Percentiles rank a stretch among this genome's conserved stretches.
Evolutionary conservation across 1,140 invertebrate genomes (phyloP).

Genomic region (Drosophila sturtevanti): DNA sequence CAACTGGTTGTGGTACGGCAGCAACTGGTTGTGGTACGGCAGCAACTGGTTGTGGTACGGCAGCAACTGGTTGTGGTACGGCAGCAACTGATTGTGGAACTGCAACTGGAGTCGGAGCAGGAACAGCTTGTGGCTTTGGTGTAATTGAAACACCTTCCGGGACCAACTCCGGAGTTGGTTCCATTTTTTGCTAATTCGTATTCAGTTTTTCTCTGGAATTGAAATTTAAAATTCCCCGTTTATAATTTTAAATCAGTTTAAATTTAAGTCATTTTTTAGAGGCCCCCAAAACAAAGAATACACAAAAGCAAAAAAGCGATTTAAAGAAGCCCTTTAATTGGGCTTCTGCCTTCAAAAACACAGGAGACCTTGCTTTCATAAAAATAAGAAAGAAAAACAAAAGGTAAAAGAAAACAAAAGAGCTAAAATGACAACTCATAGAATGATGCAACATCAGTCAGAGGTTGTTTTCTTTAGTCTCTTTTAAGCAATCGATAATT

Average conservation of each 20-base stretch:
- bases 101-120: too few relatives aligned
- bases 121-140: background rate
- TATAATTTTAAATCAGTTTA: background rate
- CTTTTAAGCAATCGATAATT: slow-evolving; percentile 40
- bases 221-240: background rate
- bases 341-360: slow-evolving; percentile 30
- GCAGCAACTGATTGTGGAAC: background rate
- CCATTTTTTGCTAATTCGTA: background rate
- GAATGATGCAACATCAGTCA: background rate
- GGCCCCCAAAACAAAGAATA: slow-evolving; percentile 6
- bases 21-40: background rate
- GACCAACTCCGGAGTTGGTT: background rate
- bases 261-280: background rate
- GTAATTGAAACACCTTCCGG: background rate
- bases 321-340: slow-evolving; percentile 35
- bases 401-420: background rate
- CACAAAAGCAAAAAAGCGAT: slow-evolving; percentile 8
- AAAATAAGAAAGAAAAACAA: background rate
- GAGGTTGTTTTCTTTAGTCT: slow-evolving; percentile 1
- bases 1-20: background rate
- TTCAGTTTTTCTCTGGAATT: background rate
- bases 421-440: slow-evolving; percentile 5
- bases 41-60: background rate
- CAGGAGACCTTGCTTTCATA: background rate
- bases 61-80: background rate